Base-by-base conservation (phyloP, 2,888 invertebrate genomes). In the Chaetogeoica ovagalla region DNA sequence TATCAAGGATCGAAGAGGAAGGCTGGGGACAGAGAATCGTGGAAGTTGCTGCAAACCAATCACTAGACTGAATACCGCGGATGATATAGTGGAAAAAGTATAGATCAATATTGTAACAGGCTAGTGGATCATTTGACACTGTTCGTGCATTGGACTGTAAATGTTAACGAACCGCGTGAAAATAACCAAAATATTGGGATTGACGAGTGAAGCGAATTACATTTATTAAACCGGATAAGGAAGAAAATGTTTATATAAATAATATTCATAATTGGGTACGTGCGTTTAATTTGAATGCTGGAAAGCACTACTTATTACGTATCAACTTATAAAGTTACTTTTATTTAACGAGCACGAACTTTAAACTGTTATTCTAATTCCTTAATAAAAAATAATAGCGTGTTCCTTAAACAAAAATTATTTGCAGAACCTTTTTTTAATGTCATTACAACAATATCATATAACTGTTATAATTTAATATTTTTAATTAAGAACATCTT, bases 401-500 rank as follows among this genome's bases (percentile, higher is more conserved):
- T 39, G 59, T 17, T 13, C 15, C n/a, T 8, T 52, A 63, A 73
- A 73, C 37, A n/a, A 37, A 37, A 52, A 73, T 63, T 63, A 73
- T 60, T 43, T 43, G 30, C 23, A 11, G 11, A 48, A n/a, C 2
- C 15, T 62, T 73, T 63, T n/a, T 30, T 9, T n/a, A 52, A 37
- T n/a, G 52, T 52, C 52, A 63, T 62, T 63, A 73, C 63, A 73
- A 60, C 62, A 62, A 72, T 62, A 72, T 62, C 21, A 63, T 62
- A 62, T 62, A 62, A 48, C 62, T n/a, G 52, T n/a, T 48, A n/a
- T 52, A 30, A 73, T 73, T 73, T 73, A 73, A 63, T 62, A 73
- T 73, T 62, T 73, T 73, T 63, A 73, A 73, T 73, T 73, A 73
- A 63, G 73, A 73, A 73, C 62, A 52, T 30, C 37, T 13, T 30